Conservation (phyloP, 2,797 vertebrate species). For the Echiichthys vipera region DNA sequence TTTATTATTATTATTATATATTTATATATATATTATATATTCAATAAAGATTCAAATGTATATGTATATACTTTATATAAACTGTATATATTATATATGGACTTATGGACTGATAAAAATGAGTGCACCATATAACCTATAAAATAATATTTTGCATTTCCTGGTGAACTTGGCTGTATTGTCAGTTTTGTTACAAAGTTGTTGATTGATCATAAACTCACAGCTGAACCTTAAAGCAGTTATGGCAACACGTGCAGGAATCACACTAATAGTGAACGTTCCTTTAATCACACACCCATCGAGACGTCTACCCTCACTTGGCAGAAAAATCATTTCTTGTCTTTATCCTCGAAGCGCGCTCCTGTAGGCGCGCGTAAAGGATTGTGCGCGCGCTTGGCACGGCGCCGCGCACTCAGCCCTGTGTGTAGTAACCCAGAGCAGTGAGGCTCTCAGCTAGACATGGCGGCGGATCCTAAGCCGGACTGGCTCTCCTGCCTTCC, state of each 20-base stretch:
- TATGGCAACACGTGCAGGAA: neutral
- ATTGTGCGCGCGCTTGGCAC: slow-evolving; percentile 60
- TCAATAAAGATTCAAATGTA: too few relatives aligned
- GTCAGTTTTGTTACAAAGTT: too few relatives aligned
- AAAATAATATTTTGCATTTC: too few relatives aligned
- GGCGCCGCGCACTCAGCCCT: slow-evolving; percentile 76
- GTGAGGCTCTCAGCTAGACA: slow-evolving; percentile 82
- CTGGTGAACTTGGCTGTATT: too few relatives aligned
- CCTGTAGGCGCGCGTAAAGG: slow-evolving; percentile 55
- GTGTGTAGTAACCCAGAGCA: slow-evolving; percentile 60
- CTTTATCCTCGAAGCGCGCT: slow-evolving; percentile 49
- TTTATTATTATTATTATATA: too few relatives aligned
- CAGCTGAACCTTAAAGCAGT: neutral
- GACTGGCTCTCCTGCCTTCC: slow-evolving; percentile 93
- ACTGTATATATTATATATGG: too few relatives aligned
- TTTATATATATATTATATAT: too few relatives aligned
- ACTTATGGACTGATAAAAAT: too few relatives aligned
- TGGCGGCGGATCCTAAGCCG: slow-evolving; percentile 93
- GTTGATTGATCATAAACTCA: neutral
- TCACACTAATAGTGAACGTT: neutral
- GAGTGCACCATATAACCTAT: too few relatives aligned
- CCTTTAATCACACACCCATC: neutral
- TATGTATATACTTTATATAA: too few relatives aligned
- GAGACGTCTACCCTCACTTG: neutral
- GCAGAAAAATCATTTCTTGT: slow-evolving; percentile 47